Base-by-base conservation (phyloP, 2,113 vertebrate species). In the Jacana jacana region DNA sequence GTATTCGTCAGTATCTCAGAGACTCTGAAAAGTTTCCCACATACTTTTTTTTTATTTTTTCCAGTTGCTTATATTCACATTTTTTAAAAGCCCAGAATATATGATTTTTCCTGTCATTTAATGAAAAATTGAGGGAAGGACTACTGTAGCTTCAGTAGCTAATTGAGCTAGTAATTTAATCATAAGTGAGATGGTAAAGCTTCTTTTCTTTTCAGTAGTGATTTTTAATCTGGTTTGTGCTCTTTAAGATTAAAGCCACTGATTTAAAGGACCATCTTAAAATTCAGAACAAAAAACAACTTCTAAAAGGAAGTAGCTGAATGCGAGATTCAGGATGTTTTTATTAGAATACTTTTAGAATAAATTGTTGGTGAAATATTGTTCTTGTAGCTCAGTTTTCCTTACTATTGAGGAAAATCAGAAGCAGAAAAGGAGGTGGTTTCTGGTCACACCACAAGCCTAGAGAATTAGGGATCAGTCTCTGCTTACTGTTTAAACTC, bases 391-490 rank as follows among this genome's bases (percentile, higher is more conserved):
- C 70, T 94, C 86, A 93, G 91, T 94, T 96, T 96, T 96, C 81
- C 92, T 91, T 92, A 96, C 93, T 89, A 58, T 54, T 88, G 88
- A 96, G 91, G 88, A 96, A 95, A 97, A 96, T 95, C 81, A 95
- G 93, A 96, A 96, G 96, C 91, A 93, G 93, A 95, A 95, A 96
- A 96, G 58, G 80, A 94, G 95, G 92, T 93, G 93, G 95, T 95
- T 96, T 96, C 65, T 97, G 95, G 92, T 95, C 93, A 86, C 63
- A 97, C 92, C 93, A 52, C 86, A 96, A 92, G 16, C 33, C 77
- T 87, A 30, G 68, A 68, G 72, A 92, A 84, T 84, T 90, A 91
- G 44, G 72, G 69, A 52, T 92, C 65, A 49, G 83, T 52, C 86
- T 83, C 71, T 76, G 46, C 66, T 86, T 82, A 30, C 92, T 81